Base-by-base conservation (phyloP, 2,888 invertebrate genomes). In the Priocnemis perturbator region DNA sequence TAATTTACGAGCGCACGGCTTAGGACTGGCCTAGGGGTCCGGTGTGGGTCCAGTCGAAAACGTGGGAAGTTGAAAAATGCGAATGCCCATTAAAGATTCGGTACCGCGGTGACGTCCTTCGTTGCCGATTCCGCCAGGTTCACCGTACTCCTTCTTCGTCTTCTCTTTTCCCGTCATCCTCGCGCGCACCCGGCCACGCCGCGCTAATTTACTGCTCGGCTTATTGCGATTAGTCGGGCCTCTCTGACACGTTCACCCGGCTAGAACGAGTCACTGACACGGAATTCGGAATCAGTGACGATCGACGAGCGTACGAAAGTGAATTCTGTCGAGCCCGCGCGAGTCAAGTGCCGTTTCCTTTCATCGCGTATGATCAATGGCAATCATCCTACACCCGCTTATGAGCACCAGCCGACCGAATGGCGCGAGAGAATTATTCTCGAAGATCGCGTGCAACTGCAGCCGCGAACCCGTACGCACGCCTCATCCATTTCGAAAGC, bases 1-100 rank as follows among this genome's bases (percentile, higher is more conserved):
- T 85, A 83, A 85, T 86, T 86, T 86, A 86, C 81, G 83, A 75
- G 78, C 79, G 70, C 78, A 69, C 65, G 81, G 81, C 80, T 83
- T 78, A 79, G 73, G 77, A 73, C 73, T 68, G 68, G 56, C 73
- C 73, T 75, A 73, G 77, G 60, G 23, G 26, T 3, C n/a, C 48
- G 21, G 21, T 60, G 23, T 60, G 23, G 64, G 23, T 50, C 67
- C 50, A 59, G 37, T n/a, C 74, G 69, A 23, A 69, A 76, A 80
- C 77, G 83, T 79, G 84, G 82, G 79, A 85, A 82, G 81, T 79
- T 81, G 80, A 84, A 82, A 82, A 85, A 83, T 84, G 81, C 73
- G 78, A 80, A 71, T 76, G 71, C 74, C 77, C 76, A 81, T 81
- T 80, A 81, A 79, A 81, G 74, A 75, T 77, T 74, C 70, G 73